phyloP scores from a whole-genome alignment of 2,797 vertebrate species.

The Cyclopterus lumpus region DNA sequence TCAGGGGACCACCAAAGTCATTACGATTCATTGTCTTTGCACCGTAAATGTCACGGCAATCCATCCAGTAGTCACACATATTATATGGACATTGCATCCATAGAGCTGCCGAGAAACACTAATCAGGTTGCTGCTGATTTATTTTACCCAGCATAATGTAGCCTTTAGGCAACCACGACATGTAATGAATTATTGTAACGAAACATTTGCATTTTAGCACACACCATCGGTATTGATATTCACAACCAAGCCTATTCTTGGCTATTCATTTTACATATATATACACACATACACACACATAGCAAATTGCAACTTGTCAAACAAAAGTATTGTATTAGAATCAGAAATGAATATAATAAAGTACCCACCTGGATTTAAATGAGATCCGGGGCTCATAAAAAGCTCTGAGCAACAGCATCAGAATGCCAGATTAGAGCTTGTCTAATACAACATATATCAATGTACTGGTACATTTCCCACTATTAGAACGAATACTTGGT shows the following conservation, averaged over 20 bases:
- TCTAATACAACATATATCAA: conserved; percentile 7
- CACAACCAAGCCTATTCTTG: neutral
- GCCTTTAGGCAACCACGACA: neutral
- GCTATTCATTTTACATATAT: neutral
- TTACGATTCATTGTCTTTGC: neutral
- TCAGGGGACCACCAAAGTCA: neutral
- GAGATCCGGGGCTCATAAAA: neutral
- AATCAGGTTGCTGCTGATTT: neutral
- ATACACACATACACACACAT: too few relatives aligned
- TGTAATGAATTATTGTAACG: too few relatives aligned
- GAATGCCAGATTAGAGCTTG: neutral
- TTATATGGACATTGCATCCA: neutral
- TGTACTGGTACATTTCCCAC: conserved; percentile 10
- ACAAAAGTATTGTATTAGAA: neutral
- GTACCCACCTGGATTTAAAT: neutral
- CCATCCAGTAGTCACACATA: too few relatives aligned
- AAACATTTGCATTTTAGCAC: too few relatives aligned
- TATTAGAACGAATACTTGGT: conserved; percentile 1
- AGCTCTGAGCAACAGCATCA: neutral
- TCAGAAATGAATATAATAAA: neutral
- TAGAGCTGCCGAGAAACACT: neutral
- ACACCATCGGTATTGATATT: too few relatives aligned
- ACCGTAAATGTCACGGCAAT: neutral
- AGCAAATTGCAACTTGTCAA: neutral
- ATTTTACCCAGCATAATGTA: neutral